Conservation (phyloP, 2,888 invertebrate species). For the Gryllus longicercus region DNA sequence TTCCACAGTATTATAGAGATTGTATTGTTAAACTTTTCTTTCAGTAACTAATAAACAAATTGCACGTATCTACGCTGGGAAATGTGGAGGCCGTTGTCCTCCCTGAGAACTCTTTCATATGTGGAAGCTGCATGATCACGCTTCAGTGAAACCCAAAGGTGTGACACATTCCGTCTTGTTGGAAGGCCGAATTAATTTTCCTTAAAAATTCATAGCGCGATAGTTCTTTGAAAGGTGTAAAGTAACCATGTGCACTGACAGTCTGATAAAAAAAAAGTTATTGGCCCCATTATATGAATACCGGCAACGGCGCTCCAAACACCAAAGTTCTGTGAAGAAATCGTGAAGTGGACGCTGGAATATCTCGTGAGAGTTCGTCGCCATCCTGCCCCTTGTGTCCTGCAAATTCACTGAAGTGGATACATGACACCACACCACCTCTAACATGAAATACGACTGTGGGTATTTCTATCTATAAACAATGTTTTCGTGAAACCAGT, state of each 20-base stretch:
- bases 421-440: background rate
- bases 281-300: background rate
- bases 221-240: too few species aligned
- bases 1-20: background rate
- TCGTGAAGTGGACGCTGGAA: background rate
- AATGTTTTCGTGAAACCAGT: too few species aligned
- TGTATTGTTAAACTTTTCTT: background rate
- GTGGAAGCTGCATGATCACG: too few species aligned
- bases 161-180: too few species aligned
- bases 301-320: background rate
- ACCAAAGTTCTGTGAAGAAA: background rate
- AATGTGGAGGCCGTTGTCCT: background rate
- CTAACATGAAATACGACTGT: background rate
- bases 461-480: too few species aligned
- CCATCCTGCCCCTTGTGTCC: background rate
- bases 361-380: background rate
- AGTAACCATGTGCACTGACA: too few species aligned
- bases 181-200: too few species aligned
- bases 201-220: too few species aligned
- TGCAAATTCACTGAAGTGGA: background rate
- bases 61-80: background rate
- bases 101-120: background rate
- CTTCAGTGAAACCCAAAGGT: too few species aligned
- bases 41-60: background rate
- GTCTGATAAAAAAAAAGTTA: background rate